Conservation (phyloP, 2,113 vertebrate genomes). For the Sorex fumeus region DNA sequence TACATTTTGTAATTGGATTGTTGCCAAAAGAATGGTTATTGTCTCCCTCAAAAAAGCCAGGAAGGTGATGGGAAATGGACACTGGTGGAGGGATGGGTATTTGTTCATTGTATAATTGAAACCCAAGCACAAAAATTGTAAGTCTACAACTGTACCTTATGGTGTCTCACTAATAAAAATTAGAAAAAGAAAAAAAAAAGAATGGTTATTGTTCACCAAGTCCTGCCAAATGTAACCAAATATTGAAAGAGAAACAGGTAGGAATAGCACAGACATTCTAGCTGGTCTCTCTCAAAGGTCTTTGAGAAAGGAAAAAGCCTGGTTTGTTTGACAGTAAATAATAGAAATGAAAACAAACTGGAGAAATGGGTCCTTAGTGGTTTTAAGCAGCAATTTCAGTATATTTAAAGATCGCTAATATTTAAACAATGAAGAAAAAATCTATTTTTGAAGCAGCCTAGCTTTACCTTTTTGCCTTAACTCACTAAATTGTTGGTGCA, state of each 20-base stretch:
- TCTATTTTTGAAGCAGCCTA: conserved; percentile 52
- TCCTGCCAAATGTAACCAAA: conserved; percentile 7
- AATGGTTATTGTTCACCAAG: not conserved
- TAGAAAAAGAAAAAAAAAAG: no score
- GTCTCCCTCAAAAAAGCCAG: no score
- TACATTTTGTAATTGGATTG: conserved; percentile 33
- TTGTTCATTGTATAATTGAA: no score
- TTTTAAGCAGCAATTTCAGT: conserved; percentile 33
- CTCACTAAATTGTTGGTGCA: conserved; percentile 46
- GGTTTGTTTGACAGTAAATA: conserved; percentile 44
- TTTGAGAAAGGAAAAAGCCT: conserved; percentile 44
- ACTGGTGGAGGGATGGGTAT: no score
- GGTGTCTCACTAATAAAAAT: no score
- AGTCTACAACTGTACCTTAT: no score
- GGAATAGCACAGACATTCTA: conserved; percentile 7
- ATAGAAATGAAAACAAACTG: not conserved
- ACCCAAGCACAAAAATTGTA: no score
- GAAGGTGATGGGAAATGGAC: no score
- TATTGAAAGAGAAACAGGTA: conserved; percentile 1
- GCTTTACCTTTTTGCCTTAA: not conserved
- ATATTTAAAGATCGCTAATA: conserved; percentile 59
- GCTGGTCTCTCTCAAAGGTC: not conserved
- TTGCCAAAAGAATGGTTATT: not conserved
- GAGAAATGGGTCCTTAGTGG: conserved; percentile 24
- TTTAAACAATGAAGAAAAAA: conserved; percentile 55